Evolutionary conservation across 2,797 vertebrate species (phyloP).

Genomic region (Spinus olivaceus): DNA sequence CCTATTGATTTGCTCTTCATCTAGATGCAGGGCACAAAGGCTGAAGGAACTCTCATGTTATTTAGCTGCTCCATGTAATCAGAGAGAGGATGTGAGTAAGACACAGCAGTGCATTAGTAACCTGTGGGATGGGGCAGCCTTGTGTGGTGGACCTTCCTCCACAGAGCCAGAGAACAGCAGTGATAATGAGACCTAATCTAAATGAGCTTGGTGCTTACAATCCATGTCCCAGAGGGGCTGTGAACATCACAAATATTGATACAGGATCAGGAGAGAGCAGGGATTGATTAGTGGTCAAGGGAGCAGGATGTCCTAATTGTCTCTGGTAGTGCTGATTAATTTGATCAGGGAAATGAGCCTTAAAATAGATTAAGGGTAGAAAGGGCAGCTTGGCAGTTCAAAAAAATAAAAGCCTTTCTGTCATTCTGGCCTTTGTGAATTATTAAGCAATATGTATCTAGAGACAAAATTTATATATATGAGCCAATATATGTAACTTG

Average conservation of each 20-base stretch:
- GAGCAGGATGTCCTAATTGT: conserved; percentile 43
- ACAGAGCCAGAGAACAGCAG: background rate
- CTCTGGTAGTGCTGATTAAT: conserved; percentile 34
- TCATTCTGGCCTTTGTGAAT: background rate
- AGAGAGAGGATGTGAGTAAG: background rate
- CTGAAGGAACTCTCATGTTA: conserved; percentile 18
- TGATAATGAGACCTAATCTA: conserved; percentile 39
- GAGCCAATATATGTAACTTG: background rate
- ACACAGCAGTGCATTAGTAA: conserved; percentile 10
- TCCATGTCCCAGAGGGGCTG: background rate
- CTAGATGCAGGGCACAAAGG: conserved; percentile 37
- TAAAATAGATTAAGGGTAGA: conserved; percentile 19
- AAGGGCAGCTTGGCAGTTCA: background rate
- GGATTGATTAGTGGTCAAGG: conserved; percentile 48
- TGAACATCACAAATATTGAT: conserved; percentile 40
- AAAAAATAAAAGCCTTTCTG: background rate
- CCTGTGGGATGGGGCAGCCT: background rate
- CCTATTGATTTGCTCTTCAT: conserved; percentile 55
- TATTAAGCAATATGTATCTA: background rate
- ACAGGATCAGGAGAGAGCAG: conserved; percentile 18
- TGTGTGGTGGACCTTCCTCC: background rate
- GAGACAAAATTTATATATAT: background rate
- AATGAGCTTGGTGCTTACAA: conserved; percentile 29
- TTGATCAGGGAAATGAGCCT: conserved; percentile 33
- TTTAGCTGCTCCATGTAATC: conserved; percentile 24